Base-by-base conservation (phyloP, 2,888 invertebrate species). In the Mystacides longicornis region DNA sequence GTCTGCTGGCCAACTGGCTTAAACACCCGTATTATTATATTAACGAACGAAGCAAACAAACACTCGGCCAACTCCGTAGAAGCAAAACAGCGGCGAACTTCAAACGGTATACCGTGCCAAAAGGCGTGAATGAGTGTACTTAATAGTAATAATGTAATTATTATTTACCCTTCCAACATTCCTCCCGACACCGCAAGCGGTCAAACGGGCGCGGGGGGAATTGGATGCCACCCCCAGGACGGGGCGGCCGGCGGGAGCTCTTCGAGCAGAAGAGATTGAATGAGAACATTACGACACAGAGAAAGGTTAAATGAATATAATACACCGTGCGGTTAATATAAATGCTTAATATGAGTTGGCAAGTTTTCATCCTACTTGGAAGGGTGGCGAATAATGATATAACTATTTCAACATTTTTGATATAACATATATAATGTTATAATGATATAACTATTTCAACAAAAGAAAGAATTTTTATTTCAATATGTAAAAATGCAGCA, bases 181-280 rank as follows among this genome's bases (percentile, higher is more conserved):
- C 37, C 37, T 37, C 16, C 37, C 16, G n/a, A 14, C 37, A 37
- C 37, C 37, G 37, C 37, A 37, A 37, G 37, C 37, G 37, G 37
- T 37, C 37, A 37, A 37, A 37, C 37, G 16, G 37, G 16, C 37
- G 37, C 48, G 54, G 27, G 53, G 45, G 46, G 46, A 33, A 52
- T 9, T 27, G 27, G 33, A 33, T 46, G 22, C 21, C 45, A 42
- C 16, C 51, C 51, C 37, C 19, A 23, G 18, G 19, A 37, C 52
- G 43, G 45, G 23, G 33, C 16, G 27, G 21, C 23, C 11, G n/a
- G 27, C 27, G 27, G 27, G 27, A 5, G 27, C 5, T 27, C 27
- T 11, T n/a, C n/a, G n/a, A n/a, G n/a, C n/a, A n/a, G n/a, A 46
- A 3, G 16, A 46, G 46, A 46, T 46, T 46, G 21, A 46, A 46